Conservation (phyloP, 2,888 invertebrate species). For the Neoaliturus tenellus region DNA sequence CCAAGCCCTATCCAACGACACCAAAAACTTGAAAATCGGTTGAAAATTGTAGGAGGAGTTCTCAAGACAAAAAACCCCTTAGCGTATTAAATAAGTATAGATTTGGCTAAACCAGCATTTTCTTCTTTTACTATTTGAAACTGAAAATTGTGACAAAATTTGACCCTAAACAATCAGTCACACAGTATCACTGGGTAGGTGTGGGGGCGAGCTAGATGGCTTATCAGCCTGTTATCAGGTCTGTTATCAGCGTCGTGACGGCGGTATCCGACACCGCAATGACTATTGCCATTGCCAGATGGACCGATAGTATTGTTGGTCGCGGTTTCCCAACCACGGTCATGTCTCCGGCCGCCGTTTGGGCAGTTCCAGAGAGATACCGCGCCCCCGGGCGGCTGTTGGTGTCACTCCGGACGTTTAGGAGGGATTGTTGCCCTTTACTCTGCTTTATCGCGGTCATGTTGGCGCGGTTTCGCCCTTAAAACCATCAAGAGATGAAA, state of each 20-base stretch:
- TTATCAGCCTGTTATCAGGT: background rate
- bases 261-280: background rate
- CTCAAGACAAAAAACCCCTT: too few relatives aligned
- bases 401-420: background rate
- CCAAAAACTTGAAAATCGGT: too few relatives aligned
- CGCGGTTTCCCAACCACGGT: background rate
- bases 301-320: background rate
- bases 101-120: too few relatives aligned
- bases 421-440: background rate
- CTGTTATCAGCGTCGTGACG: background rate
- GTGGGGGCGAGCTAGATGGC: background rate
- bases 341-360: background rate
- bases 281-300: constrained; percentile 14
- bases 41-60: too few relatives aligned
- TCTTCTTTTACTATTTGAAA: too few relatives aligned
- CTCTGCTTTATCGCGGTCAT: background rate
- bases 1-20: too few relatives aligned
- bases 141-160: too few relatives aligned
- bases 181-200: background rate
- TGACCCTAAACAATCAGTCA: too few relatives aligned
- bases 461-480: background rate
- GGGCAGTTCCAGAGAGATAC: background rate
- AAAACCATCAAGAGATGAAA: background rate
- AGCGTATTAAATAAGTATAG: too few relatives aligned
- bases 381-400: background rate